Evolutionary conservation across 2,113 vertebrate genomes (phyloP), one percentile per base, ranked within the genome.

Genomic region (Equus quagga): DNA sequence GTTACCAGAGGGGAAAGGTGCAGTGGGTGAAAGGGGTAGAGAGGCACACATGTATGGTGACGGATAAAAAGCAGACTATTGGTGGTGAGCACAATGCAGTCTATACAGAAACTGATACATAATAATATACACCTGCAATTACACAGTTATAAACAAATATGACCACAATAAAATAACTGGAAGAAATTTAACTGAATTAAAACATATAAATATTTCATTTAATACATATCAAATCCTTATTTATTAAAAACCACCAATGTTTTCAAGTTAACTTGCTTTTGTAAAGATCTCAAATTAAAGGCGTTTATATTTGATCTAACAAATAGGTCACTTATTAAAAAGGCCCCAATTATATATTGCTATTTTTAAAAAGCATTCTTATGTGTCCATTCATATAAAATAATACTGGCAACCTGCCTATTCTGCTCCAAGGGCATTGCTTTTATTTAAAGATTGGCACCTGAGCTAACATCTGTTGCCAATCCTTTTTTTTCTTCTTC

Each of bases 201-300:
- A 81, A 73, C 10, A 85, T 75, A 33, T 24, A 78, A 73, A 64
- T 81, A 88, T 81, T 95, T 85, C 67, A 73, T 41, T 15, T 51
- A 72, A 94, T 23, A n/a, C 31, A 65, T 33, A 79, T 64, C 24
- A 67, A 65, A 49, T 89, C 17, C 33, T 80, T 65, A 54, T 58
- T 5, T 87, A 62, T 10, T 58, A 64, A 67, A 91, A 92, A 23
- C 14, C 36, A 86, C 14, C 41, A 73, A 60, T 41, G 15, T 79
- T 79, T 95, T 87, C 33, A 83, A 83, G 51, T 90, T 69, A 84
- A 80, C 6, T 51, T 94, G 51, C 36, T 93, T 75, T n/a, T 28
- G 17, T 21, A 56, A 87, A 75, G 58, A 72, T 72, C n/a, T 92
- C 49, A 94, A 14, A 46, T 86, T 64, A 90, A 86, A 89, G 18